Conservation (phyloP, 2,888 invertebrate species). For the Melinopterus prodromus region DNA sequence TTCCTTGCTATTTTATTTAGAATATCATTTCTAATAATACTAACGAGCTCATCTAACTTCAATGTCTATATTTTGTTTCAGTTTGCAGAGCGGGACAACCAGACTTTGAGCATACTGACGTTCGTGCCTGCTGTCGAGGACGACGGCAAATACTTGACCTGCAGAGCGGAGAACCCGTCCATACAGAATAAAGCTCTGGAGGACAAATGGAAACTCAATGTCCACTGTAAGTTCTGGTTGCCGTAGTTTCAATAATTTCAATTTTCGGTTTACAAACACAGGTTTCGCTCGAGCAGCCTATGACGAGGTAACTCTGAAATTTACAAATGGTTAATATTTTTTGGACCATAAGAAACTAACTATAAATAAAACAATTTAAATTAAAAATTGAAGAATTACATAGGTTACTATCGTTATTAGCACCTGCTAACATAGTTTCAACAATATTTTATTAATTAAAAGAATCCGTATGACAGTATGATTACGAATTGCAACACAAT, state of each 20-base stretch:
- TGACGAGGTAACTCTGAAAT: too few relatives aligned
- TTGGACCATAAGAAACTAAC: too few relatives aligned
- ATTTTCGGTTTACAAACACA: neutral
- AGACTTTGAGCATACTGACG: slow-evolving; percentile 83
- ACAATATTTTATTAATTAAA: too few relatives aligned
- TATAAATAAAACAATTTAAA: too few relatives aligned
- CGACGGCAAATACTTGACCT: slow-evolving; percentile 89
- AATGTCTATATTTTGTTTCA: slow-evolving; percentile 57
- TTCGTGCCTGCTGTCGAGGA: slow-evolving; percentile 86
- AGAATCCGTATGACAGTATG: too few relatives aligned
- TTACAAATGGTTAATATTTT: too few relatives aligned
- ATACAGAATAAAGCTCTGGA: slow-evolving; percentile 84
- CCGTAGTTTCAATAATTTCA: neutral
- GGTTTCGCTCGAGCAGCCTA: neutral
- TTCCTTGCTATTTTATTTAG: neutral
- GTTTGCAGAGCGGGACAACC: slow-evolving; percentile 84
- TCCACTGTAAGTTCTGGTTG: slow-evolving; percentile 77
- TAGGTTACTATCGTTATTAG: too few relatives aligned
- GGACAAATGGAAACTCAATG: slow-evolving; percentile 87
- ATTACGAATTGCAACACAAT: too few relatives aligned
- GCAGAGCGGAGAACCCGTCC: slow-evolving; percentile 87
- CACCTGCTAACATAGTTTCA: too few relatives aligned
- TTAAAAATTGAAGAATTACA: too few relatives aligned
- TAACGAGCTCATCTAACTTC: neutral
- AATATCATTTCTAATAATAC: neutral